Evolutionary conservation across 2,888 invertebrate species (phyloP).

Genomic region (Argyra leucocephala): DNA sequence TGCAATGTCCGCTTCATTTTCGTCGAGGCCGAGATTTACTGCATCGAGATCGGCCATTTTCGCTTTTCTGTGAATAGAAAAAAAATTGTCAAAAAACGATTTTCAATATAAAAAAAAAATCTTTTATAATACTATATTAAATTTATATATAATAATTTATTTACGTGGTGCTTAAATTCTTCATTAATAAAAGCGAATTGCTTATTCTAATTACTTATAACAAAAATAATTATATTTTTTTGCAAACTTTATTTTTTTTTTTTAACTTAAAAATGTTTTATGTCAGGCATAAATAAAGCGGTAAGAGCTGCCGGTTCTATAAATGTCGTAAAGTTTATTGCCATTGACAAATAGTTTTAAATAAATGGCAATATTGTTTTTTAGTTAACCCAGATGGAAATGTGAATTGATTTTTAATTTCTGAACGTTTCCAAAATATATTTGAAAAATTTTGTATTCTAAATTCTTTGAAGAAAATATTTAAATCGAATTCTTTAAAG

Average conservation of each 20-base stretch:
- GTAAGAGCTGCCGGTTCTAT: not conserved
- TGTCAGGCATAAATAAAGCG: constrained; percentile 6
- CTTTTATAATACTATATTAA: not conserved
- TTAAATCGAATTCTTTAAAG: no score
- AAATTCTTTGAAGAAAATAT: no score
- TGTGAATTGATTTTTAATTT: no score
- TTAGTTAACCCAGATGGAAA: no score
- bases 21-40: constrained; percentile 56
- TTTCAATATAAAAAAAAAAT: not conserved
- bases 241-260: not conserved
- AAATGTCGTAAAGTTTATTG: not conserved
- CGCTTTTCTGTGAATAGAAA: constrained; percentile 17
- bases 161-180: constrained; percentile 6
- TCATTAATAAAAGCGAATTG: constrained; percentile 3
- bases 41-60: constrained; percentile 48
- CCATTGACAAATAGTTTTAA: not conserved
- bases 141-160: not conserved
- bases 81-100: not conserved
- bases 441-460: no score
- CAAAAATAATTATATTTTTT: constrained; percentile 2
- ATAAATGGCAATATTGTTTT: not conserved
- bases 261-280: not conserved
- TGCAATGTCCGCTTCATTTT: constrained; percentile 63
- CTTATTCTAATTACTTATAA: constrained; percentile 2
- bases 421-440: no score